phyloP scores from a whole-genome alignment of 2,888 invertebrate genomes.

The Oeneis ivallda region DNA sequence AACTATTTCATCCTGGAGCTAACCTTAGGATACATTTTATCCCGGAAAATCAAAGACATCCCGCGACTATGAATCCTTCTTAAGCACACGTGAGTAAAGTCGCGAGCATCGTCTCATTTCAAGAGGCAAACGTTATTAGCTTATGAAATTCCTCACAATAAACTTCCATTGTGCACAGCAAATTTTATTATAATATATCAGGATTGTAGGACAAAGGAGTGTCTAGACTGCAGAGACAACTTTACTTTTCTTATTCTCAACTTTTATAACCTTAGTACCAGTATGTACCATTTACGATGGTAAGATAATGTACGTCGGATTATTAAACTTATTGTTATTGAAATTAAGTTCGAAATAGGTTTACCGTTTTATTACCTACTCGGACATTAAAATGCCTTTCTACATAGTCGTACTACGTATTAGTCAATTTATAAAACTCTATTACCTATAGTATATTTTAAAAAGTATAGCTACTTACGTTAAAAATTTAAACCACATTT shows the following conservation, averaged over 20 bases:
- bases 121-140: not conserved
- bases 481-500: not conserved
- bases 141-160: constrained; percentile 2
- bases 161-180: not conserved
- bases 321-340: not conserved
- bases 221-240: constrained; percentile 30
- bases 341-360: constrained; percentile 7
- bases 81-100: not conserved
- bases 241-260: constrained; percentile 28
- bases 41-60: no score
- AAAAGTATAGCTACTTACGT: no score
- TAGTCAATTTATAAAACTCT: constrained; percentile 24
- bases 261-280: constrained; percentile 33
- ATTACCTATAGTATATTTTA: no score
- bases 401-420: no score
- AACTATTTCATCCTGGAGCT: no score
- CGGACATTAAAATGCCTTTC: constrained; percentile 34
- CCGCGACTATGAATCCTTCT: no score
- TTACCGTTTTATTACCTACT: constrained; percentile 7
- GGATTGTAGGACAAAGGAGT: constrained; percentile 19
- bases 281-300: constrained; percentile 25
- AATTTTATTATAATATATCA: constrained; percentile 15
- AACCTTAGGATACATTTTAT: no score
- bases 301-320: constrained; percentile 3
- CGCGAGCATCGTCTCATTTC: not conserved